Evolutionary conservation across 2,113 vertebrate species (phyloP), one percentile per base, ranked within the genome.

Genomic region (Struthio camelus): DNA sequence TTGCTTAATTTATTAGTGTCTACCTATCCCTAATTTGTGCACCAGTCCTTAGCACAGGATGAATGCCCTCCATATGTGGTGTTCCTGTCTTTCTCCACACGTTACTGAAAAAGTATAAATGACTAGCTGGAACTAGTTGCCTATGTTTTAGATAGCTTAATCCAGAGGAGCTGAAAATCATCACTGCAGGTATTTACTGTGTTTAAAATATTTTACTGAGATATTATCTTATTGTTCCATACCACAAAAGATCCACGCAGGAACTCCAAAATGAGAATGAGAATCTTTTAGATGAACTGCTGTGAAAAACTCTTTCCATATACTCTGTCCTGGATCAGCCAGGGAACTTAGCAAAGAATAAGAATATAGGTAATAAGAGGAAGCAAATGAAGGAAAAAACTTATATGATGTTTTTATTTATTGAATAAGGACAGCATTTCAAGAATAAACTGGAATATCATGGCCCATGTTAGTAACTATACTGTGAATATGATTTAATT

Each of bases 191-290:
- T 70, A 77, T 59, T 82, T 83, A 71, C 5, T 94, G 34, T 58
- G 23, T 80, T 92, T 85, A 76, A 89, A 97, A 76, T 42, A 30
- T 46, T 56, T 94, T 95, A 13, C 84, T 96, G 53, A 67, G 38
- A 48, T 34, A 5, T 69, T 91, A 20, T 50, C 25, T 71, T 84
- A 16, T 11, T 44, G 4, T 40, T 84, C 40, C 15, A 42, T 85
- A 16, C 30, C 51, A 75, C 22, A 62, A 54, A 88, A 88, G 36
- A n/a, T 19, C 23, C 25, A 86, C 25, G 69, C 0, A 20, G 5
- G 36, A 78, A 28, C 10, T 88, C 15, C 56, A 59, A 92, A 79
- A 80, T 8, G 5, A 85, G 30, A 83, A 79, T 10, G 84, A 78
- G 24, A 81, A 38, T 65, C 6, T 64, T 71, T 77, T 54, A 69